phyloP scores from a whole-genome alignment of 2,888 invertebrate genomes.

The Trichopria drosophilae region DNA sequence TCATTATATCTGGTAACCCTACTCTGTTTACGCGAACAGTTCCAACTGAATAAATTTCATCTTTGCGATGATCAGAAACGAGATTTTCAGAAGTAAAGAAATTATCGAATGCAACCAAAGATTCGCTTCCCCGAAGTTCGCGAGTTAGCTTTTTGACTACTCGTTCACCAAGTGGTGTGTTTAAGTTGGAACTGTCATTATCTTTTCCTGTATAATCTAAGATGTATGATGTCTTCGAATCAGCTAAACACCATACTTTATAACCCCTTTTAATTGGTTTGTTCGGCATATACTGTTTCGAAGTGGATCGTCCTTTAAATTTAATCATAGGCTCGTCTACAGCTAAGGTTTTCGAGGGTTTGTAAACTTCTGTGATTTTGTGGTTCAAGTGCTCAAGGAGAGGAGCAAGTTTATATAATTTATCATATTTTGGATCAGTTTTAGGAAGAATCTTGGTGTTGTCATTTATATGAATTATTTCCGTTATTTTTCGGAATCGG shows the following conservation, averaged over 20 bases:
- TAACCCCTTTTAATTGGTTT: slow-evolving; percentile 23
- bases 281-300: slow-evolving; percentile 26
- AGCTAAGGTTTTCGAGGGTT: slow-evolving; percentile 13
- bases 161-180: slow-evolving; percentile 23
- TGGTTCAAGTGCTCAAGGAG: slow-evolving; percentile 16
- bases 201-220: slow-evolving; percentile 23
- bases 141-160: slow-evolving; percentile 21
- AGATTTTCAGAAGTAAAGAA: slow-evolving; percentile 19
- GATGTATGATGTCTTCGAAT: slow-evolving; percentile 22
- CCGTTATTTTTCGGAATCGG: slow-evolving; percentile 11
- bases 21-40: slow-evolving; percentile 20
- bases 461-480: slow-evolving; percentile 6
- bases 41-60: slow-evolving; percentile 22
- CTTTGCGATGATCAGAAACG: slow-evolving; percentile 11
- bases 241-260: slow-evolving; percentile 24
- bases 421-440: slow-evolving; percentile 24
- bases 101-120: slow-evolving; percentile 18
- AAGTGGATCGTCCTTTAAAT: slow-evolving; percentile 18
- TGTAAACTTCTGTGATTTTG: slow-evolving; percentile 7
- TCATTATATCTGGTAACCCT: slow-evolving; percentile 22
- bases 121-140: slow-evolving; percentile 6
- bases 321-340: slow-evolving; percentile 25
- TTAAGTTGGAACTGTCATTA: slow-evolving; percentile 10
- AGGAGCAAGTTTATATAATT: slow-evolving; percentile 24
- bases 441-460: slow-evolving; percentile 9